A percentile compares a stretch with the other conserved stretches of the same genome.
phyloP scores from a whole-genome alignment of 2,888 invertebrate genomes.

The Pristionchus arcanus region DNA sequence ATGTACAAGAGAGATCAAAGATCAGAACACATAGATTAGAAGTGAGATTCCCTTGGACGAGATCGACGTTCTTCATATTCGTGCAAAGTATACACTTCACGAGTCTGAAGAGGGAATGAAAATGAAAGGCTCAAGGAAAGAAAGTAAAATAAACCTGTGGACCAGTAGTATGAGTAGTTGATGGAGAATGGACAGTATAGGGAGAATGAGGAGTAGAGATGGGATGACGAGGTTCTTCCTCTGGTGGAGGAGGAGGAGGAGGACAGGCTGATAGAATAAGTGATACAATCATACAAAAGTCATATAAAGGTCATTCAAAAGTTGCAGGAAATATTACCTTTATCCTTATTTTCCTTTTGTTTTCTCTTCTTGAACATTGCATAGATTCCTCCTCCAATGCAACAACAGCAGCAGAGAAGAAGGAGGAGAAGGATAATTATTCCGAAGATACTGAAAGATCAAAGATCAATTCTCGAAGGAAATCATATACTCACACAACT shows the following conservation, averaged over 20 bases:
- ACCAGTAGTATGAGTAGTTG: slow-evolving; percentile 7
- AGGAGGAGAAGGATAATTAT: slow-evolving; percentile 30
- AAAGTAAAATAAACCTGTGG: neutral
- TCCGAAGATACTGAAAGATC: slow-evolving; percentile 43
- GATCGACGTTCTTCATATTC: slow-evolving; percentile 35
- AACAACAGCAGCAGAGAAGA: slow-evolving; percentile 53
- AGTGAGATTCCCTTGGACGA: slow-evolving; percentile 52
- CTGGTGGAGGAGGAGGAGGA: neutral
- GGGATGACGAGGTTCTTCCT: neutral
- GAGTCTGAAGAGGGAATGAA: neutral
- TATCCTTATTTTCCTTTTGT: slow-evolving; percentile 13
- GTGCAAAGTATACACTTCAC: slow-evolving; percentile 45
- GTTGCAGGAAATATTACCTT: too few relatives aligned
- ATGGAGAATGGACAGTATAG: slow-evolving; percentile 43
- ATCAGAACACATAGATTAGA: slow-evolving; percentile 3
- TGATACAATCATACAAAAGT: neutral
- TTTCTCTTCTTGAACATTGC: slow-evolving; percentile 30
- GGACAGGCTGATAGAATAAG: neutral
- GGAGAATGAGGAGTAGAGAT: slow-evolving; percentile 28
- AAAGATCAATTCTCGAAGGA: slow-evolving; percentile 24
- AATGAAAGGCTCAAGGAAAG: neutral
- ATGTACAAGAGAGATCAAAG: neutral
- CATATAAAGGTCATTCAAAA: too few relatives aligned
- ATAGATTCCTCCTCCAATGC: slow-evolving; percentile 24
- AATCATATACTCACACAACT: slow-evolving; percentile 18